Evolutionary conservation across 2,113 vertebrate species (phyloP), one percentile per base, ranked within the genome.

Genomic region (Oncorhynchus nerka): DNA sequence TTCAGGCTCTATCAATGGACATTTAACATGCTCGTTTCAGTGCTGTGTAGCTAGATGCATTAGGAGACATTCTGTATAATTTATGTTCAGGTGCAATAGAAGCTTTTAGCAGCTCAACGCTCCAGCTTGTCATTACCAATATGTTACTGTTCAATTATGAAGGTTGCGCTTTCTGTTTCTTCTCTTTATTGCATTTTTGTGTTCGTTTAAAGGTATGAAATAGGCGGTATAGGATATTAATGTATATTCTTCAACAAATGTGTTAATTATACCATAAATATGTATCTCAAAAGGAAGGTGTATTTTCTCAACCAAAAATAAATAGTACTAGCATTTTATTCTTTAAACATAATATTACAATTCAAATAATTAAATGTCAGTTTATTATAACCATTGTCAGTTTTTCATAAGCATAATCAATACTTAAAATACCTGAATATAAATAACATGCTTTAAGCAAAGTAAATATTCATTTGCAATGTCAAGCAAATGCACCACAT

Each of bases 391-490:
- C 87, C 80, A 87, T 87, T 76, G 86, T 80, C 79, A 84, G 84
- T 87, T 73, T 59, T 75, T 81, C 84, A 81, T 76, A 83, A 80
- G 80, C 82, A 83, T 81, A 86, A 85, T 84, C 85, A 77, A 88
- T 91, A 89, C 82, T 45, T 88, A 90, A 91, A 90, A 89, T 89
- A 90, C 82, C 80, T 91, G 81, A 90, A 89, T 91, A 88, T 84
- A 92, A 91, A 91, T 85, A 85, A 82, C 89, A 91, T 91, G 90
- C 89, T 88, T 90, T 45, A 90, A 74, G 85, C 86, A 89, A 92
- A 92, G 91, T 88, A 90, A 88, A 74, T 87, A 45, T 83, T 85
- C 59, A 83, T 91, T 89, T 91, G 87, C 82, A 90, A 80, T 81
- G 75, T 74, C 85, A 81, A 69, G 83, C 87, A 71, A 86, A 81